Percentiles rank a stretch among this genome's conserved stretches.
These are phyloP conservation scores for Toxotes chatareus DNA, from an alignment of 2,113 vertebrate species.

Conservation along the genomic window DNA sequence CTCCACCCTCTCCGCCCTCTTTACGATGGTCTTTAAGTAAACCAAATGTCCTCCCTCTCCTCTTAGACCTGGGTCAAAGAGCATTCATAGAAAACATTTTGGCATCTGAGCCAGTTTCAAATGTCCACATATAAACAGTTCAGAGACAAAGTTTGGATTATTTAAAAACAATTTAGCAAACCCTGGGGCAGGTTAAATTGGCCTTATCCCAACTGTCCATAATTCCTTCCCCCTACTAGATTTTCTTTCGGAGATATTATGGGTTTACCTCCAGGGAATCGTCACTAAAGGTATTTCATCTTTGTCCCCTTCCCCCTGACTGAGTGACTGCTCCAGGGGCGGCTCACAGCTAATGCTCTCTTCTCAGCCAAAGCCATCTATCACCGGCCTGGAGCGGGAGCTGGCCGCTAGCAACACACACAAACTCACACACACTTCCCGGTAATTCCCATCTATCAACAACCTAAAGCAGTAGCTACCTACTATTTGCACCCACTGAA, in stretches of 20 bases:
- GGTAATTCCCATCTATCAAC: slow-evolving; percentile 77
- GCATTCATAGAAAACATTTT: slow-evolving; percentile 11
- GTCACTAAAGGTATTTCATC: slow-evolving; percentile 66
- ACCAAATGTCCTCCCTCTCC: slow-evolving; percentile 35
- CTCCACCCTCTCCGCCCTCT: slow-evolving; percentile 56
- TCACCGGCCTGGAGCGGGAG: slow-evolving; percentile 69
- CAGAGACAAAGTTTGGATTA: slow-evolving; percentile 1
- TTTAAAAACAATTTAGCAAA: slow-evolving; percentile 17
- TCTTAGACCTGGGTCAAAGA: slow-evolving; percentile 39
- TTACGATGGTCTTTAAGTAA: slow-evolving; percentile 63
- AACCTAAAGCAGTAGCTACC: slow-evolving; percentile 70
- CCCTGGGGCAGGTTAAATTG: slow-evolving; percentile 18
- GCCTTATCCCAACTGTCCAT: slow-evolving; percentile 24
- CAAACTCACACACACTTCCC: slow-evolving; percentile 58
- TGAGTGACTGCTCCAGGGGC: slow-evolving; percentile 57
- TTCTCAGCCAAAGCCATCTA: slow-evolving; percentile 70
- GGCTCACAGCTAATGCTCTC: slow-evolving; percentile 68
- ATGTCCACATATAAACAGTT: slow-evolving; percentile 10
- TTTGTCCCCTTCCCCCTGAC: slow-evolving; percentile 55
- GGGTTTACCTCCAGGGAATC: slow-evolving; percentile 58
- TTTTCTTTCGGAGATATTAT: slow-evolving; percentile 50
- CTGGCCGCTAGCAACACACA: slow-evolving; percentile 52
- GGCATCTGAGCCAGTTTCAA: not conserved
- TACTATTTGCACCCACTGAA: slow-evolving; percentile 59
- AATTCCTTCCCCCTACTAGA: not conserved